Base-by-base conservation (phyloP, 2,888 invertebrate species). In the Drosophila tripunctata region DNA sequence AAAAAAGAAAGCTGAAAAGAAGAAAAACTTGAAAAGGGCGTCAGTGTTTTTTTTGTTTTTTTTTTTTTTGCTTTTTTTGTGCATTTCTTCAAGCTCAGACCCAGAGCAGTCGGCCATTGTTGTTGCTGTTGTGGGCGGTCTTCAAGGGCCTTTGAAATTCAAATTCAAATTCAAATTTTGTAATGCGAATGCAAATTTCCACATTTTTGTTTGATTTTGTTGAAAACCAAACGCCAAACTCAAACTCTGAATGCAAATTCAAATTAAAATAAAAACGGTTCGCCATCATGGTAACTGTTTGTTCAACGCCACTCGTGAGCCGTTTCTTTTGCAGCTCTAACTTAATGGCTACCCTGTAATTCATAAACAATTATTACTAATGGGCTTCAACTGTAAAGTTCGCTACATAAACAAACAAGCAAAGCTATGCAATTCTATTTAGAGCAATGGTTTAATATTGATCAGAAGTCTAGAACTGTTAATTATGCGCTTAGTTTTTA, bases 121-220 rank as follows among this genome's bases (percentile, higher is more conserved):
- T 71, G 58, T 43, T 60, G 62, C 60, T 69, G 60, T 76, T 70
- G 75, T 58, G 61, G 78, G 76, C 76, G 69, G 72, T 69, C 55
- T 41, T 72, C 43, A 44, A 71, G 71, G 45, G 48, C 58, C 81
- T 85, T 85, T 85, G 85, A 85, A 71, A 81, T 78, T 75, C 67
- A 75, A 75, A 75, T 68, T 54, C 43, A 66, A 75, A 69, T 69
- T 62, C 35, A 63, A 68, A 68, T 48, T 41, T 55, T 72, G 27
- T 27, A 76, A 78, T 65, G 66, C 72, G 45, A 75, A 65, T 73
- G 38, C 61, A 43, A 62, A 62, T 36, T 51, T 45, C 70, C n/a
- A n/a, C n/a, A n/a, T n/a, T n/a, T n/a, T n/a, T n/a, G n/a, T n/a
- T n/a, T n/a, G 71, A 81, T 44, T 48, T 44, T 40, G 35, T n/a